phyloP scores from a whole-genome alignment of 2,888 invertebrate species.

The Tortrix viridana region DNA sequence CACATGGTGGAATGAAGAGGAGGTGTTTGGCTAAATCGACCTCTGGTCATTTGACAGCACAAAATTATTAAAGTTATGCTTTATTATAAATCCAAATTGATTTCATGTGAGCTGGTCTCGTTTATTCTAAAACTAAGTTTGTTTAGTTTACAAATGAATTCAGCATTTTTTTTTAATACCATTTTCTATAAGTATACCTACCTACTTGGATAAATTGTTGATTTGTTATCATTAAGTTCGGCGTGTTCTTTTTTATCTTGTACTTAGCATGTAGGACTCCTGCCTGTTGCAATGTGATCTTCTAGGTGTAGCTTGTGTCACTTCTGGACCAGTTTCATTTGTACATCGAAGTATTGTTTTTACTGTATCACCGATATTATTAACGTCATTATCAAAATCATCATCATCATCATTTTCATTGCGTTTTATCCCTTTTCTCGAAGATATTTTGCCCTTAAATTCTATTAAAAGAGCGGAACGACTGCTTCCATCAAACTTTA shows the following conservation, averaged over 20 bases:
- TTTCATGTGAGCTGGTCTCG: constrained; percentile 55
- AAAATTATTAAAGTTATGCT: constrained; percentile 42
- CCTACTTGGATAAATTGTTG: too few relatives aligned
- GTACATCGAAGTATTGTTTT: constrained; percentile 26
- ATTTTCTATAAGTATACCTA: too few relatives aligned
- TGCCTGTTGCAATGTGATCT: constrained; percentile 79
- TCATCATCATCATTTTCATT: neutral
- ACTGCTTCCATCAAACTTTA: too few relatives aligned
- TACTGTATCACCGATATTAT: neutral
- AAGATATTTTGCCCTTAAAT: too few relatives aligned
- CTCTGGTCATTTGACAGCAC: constrained; percentile 27
- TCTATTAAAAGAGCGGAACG: too few relatives aligned
- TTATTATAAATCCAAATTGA: constrained; percentile 22
- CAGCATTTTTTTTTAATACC: neutral
- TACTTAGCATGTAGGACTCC: constrained; percentile 51
- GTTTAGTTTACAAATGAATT: neutral
- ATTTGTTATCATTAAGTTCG: too few relatives aligned
- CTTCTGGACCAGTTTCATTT: constrained; percentile 52
- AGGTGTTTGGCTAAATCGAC: constrained; percentile 30
- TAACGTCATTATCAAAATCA: neutral
- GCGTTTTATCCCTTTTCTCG: too few relatives aligned
- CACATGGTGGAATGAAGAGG: constrained; percentile 77
- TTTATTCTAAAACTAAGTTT: constrained; percentile 37
- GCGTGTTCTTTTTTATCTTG: neutral
- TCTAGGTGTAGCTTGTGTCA: constrained; percentile 63